Conservation (phyloP, 2,888 invertebrate species). For the Anorthoa munda region DNA sequence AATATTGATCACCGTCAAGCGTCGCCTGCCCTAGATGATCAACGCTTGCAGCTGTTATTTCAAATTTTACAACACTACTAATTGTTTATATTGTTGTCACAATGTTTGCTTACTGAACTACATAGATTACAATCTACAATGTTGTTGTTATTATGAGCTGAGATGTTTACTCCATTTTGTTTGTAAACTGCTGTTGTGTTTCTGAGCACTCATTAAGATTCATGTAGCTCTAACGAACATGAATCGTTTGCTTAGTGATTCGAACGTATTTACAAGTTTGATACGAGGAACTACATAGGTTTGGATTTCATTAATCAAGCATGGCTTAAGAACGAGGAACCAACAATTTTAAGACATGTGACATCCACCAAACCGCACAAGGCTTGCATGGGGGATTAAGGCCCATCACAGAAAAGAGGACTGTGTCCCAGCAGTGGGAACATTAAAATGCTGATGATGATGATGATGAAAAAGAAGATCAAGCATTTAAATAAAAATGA, state of each 20-base stretch:
- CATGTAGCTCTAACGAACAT: background rate
- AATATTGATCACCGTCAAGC: too few relatives aligned
- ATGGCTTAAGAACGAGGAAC: background rate
- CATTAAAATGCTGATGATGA: too few relatives aligned
- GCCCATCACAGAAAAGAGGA: too few relatives aligned
- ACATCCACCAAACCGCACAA: too few relatives aligned
- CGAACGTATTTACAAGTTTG: background rate
- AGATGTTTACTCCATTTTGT: constrained; percentile 18
- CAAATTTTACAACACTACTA: constrained; percentile 5
- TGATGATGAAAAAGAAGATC: too few relatives aligned
- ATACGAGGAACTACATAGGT: background rate
- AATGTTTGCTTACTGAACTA: constrained; percentile 3
- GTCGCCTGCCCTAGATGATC: too few relatives aligned
- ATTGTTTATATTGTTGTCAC: background rate
- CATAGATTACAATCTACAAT: constrained; percentile 18
- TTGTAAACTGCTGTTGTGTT: constrained; percentile 9
- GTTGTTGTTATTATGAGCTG: background rate
- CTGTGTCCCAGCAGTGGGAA: too few relatives aligned
- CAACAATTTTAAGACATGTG: too few relatives aligned
- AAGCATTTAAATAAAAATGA: too few relatives aligned
- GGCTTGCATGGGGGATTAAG: too few relatives aligned
- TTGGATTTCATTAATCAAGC: background rate
- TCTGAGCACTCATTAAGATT: background rate
- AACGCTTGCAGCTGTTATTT: too few relatives aligned
- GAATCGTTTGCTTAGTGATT: background rate